phyloP scores from a whole-genome alignment of 2,113 vertebrate genomes.

The Bufo gargarizans region DNA sequence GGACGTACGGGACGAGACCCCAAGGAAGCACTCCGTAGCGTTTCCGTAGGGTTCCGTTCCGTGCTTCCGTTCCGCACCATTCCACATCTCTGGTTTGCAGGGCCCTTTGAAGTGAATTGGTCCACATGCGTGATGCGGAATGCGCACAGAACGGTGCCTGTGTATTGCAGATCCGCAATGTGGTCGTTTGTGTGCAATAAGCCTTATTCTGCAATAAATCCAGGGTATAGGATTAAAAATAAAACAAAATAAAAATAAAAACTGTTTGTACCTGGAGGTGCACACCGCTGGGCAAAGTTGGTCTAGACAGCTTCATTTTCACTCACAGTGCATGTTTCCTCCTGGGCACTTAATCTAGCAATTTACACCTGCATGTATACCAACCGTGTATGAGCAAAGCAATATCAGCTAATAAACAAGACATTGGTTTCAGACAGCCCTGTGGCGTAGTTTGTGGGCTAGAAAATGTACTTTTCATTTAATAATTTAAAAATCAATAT shows the following conservation, averaged over 20 bases:
- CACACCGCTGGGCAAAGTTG: neutral
- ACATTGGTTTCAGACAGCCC: neutral
- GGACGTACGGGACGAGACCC: too few relatives aligned
- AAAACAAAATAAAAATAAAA: neutral
- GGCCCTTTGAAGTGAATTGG: too few relatives aligned
- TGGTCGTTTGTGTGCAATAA: too few relatives aligned
- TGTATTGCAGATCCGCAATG: too few relatives aligned
- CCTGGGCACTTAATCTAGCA: conserved; percentile 18
- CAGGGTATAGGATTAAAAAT: neutral
- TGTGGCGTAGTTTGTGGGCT: neutral
- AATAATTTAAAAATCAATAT: conserved; percentile 30
- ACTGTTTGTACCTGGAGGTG: neutral
- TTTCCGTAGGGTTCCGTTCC: too few relatives aligned
- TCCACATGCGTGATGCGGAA: too few relatives aligned
- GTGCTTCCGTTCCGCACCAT: too few relatives aligned
- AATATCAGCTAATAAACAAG: conserved; percentile 25
- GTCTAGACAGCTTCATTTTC: conserved; percentile 19
- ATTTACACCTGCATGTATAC: neutral
- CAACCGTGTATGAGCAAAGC: conserved; percentile 13
- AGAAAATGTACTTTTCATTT: conserved; percentile 30
- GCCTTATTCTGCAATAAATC: neutral
- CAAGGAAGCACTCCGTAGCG: too few relatives aligned
- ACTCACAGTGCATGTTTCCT: neutral
- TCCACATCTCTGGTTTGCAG: too few relatives aligned
- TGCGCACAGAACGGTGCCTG: too few relatives aligned